A percentile compares a stretch with the other conserved stretches of the same genome.
These are phyloP conservation scores for Diaperis boleti DNA, from an alignment of 2,888 invertebrate genomes.

Conservation along the genomic window DNA sequence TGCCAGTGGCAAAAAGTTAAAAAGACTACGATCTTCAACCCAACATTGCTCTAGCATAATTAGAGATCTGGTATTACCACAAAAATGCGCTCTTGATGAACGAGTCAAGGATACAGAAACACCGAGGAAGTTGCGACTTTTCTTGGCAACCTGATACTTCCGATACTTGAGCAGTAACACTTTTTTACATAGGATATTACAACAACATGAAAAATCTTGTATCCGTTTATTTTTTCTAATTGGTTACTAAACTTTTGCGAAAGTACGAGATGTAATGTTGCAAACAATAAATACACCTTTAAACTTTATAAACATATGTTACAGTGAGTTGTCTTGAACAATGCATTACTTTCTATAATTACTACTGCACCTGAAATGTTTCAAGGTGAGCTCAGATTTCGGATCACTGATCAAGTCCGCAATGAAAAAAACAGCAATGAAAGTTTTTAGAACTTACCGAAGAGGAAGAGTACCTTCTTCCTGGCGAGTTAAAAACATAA, in stretches of 20 bases:
- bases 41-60: not conserved
- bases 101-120: conserved; percentile 18
- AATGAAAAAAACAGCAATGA: not conserved
- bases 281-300: conserved; percentile 11
- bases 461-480: conserved; percentile 12
- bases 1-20: too few species aligned
- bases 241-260: conserved; percentile 28
- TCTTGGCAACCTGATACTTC: conserved; percentile 5
- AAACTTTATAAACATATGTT: conserved; percentile 39
- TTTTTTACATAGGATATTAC: conserved; percentile 20
- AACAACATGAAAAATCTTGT: conserved; percentile 17
- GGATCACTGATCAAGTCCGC: conserved; percentile 3
- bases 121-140: conserved; percentile 12
- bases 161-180: conserved; percentile 7
- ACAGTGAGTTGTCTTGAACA: conserved; percentile 38
- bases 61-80: conserved; percentile 13
- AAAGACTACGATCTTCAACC: too few species aligned
- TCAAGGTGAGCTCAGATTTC: conserved; percentile 37
- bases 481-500: conserved; percentile 1
- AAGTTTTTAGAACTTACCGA: conserved; percentile 20
- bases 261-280: conserved; percentile 17
- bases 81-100: conserved; percentile 20
- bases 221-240: conserved; percentile 20
- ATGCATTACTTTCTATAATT: conserved; percentile 39
- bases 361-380: conserved; percentile 34